A percentile compares a stretch with the other conserved stretches of the same genome.
phyloP scores from a whole-genome alignment of 2,888 invertebrate genomes.

The Drosophila mayaguana region DNA sequence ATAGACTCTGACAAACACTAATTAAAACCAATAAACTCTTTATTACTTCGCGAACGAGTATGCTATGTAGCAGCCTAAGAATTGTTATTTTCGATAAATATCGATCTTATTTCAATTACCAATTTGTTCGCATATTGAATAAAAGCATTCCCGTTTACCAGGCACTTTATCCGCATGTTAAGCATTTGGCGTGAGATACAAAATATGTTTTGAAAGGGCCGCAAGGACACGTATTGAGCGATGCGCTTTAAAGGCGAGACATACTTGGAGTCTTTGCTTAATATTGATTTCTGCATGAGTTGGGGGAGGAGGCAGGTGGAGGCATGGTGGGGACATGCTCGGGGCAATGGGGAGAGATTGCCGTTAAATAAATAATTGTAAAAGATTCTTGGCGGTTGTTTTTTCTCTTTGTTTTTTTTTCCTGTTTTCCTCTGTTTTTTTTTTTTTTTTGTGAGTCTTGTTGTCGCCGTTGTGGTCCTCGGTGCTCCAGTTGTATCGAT shows the following conservation, averaged over 20 bases:
- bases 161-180: neutral
- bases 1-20: too few species aligned
- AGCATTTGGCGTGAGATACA: neutral
- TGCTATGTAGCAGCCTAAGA: too few species aligned
- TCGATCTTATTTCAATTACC: too few species aligned
- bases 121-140: too few species aligned
- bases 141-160: neutral
- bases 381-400: slow-evolving; percentile 46
- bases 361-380: slow-evolving; percentile 73
- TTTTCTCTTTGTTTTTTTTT: neutral
- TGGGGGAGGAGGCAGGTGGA: neutral
- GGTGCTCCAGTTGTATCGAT: slow-evolving; percentile 73
- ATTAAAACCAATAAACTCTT: too few species aligned
- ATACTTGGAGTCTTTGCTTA: neutral
- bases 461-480: slow-evolving; percentile 62
- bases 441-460: slow-evolving; percentile 24
- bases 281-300: slow-evolving; percentile 52
- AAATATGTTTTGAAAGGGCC: neutral
- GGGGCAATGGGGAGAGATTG: slow-evolving; percentile 3
- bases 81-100: too few species aligned
- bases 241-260: slow-evolving; percentile 33
- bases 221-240: neutral
- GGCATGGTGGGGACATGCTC: neutral
- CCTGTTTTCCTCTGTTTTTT: neutral
- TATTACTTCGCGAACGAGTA: too few species aligned